Conservation (phyloP, 2,888 invertebrate species). For the Mythimna loreyi region DNA sequence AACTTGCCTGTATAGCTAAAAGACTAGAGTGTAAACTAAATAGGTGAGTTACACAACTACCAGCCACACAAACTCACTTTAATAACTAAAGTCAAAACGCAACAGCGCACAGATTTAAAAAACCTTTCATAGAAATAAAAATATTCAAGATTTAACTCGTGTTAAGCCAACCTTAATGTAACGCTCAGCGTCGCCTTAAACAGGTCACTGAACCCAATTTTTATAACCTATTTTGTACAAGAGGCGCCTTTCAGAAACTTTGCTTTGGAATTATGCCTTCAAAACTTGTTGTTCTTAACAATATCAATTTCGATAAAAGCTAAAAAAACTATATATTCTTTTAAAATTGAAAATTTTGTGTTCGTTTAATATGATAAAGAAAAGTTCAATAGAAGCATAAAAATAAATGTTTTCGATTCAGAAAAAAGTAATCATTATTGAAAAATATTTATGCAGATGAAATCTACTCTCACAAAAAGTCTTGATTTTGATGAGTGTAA, state of each 20-base stretch:
- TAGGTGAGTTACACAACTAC: constrained; percentile 6
- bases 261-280: constrained; percentile 34
- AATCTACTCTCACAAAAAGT: not conserved
- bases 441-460: not conserved
- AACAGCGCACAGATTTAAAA: constrained; percentile 22
- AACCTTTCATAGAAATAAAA: constrained; percentile 43
- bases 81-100: constrained; percentile 22
- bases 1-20: not conserved
- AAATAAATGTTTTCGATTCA: constrained; percentile 6
- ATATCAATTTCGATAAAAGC: constrained; percentile 35
- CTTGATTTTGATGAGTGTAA: not conserved
- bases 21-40: not conserved
- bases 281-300: constrained; percentile 34
- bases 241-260: constrained; percentile 38
- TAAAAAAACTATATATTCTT: not conserved
- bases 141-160: constrained; percentile 49
- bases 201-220: constrained; percentile 58
- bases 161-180: constrained; percentile 54
- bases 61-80: constrained; percentile 4
- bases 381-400: constrained; percentile 10
- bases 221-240: constrained; percentile 53
- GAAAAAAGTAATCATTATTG: not conserved
- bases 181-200: constrained; percentile 55
- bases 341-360: constrained; percentile 12
- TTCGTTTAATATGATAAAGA: constrained; percentile 12